Evolutionary conservation across 2,797 vertebrate species (phyloP), one percentile per base, ranked within the genome.

Genomic region (Epinephelus awoara): DNA sequence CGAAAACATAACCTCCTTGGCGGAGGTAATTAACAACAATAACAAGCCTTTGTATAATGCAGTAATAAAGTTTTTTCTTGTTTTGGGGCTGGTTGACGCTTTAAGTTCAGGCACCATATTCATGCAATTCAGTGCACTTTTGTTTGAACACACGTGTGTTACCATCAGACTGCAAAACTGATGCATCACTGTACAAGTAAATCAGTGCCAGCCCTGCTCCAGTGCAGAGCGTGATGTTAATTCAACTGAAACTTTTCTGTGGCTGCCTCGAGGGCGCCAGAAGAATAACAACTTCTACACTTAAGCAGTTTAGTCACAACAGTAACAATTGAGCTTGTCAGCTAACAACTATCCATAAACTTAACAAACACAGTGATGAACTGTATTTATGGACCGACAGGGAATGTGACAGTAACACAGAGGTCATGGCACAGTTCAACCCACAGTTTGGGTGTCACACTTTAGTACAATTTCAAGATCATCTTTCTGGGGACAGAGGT

Each of bases 261-360:
- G 23, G 19, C 11, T 61, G 47, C 15, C 49, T 10, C 34, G 47
- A 71, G 12, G 38, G 8, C 6, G 3, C 29, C 27, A 9, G 34
- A 50, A 13, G 51, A 63, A 68, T 14, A 7, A n/a, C 6, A 7
- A n/a, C 6, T 18, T 29, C 3, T 57, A 11, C 5, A 1, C 6
- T 19, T 21, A 0, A 59, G 21, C n/a, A 17, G 9, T 44, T 77
- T n/a, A 27, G 17, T 44, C 5, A 52, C 23, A 67, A 23, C 14
- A 61, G 14, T 52, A 44, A 19, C 57, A 56, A 17, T 62, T 18
- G 2, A 54, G 6, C 10, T 46, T 50, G 11, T 49, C 44, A 21
- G 50, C 25, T 23, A 56, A 71, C 49, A 56, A 71, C 6, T 29
- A 40, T 63, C 14, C 42, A 38, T 54, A 34, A 29, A 34, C 61